Conservation (phyloP, 2,113 vertebrate species). For the Pogona vitticeps region DNA sequence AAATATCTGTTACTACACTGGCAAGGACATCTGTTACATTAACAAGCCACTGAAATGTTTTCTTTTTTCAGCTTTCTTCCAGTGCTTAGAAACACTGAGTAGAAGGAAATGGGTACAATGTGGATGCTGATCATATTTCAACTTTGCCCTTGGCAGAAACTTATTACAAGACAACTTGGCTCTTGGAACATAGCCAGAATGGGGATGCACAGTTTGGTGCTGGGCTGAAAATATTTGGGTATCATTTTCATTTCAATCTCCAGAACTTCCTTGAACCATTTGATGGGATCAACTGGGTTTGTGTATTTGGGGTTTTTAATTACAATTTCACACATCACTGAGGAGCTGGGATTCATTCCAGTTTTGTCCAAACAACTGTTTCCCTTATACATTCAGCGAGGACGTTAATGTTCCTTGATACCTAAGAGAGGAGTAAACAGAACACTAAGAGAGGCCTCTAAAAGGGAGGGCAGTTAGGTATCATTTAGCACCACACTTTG, state of each 20-base stretch:
- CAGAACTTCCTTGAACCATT: slow-evolving; percentile 29
- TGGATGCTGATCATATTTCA: slow-evolving; percentile 26
- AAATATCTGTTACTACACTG: slow-evolving; percentile 42
- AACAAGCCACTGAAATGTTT: slow-evolving; percentile 58
- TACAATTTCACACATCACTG: slow-evolving; percentile 25
- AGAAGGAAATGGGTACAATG: slow-evolving; percentile 21
- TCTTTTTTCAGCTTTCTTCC: slow-evolving; percentile 56
- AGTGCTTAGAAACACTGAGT: slow-evolving; percentile 43
- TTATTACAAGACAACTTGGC: slow-evolving; percentile 22
- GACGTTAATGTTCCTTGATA: slow-evolving; percentile 33
- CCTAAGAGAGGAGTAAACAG: slow-evolving; percentile 13
- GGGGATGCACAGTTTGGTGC: slow-evolving; percentile 5
- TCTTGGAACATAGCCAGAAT: slow-evolving; percentile 36
- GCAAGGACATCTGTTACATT: slow-evolving; percentile 61
- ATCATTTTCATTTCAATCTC: slow-evolving; percentile 31
- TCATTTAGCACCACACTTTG: slow-evolving; percentile 29
- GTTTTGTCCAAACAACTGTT: slow-evolving; percentile 6
- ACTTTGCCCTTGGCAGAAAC: slow-evolving; percentile 50
- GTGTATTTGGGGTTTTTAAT: neutral
- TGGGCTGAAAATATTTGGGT: slow-evolving; percentile 35
- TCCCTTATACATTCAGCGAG: slow-evolving; percentile 18
- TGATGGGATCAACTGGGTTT: slow-evolving; percentile 32
- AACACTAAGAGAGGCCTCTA: slow-evolving; percentile 43
- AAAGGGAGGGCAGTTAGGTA: slow-evolving; percentile 52
- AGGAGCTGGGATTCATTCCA: slow-evolving; percentile 33